A percentile compares a stretch with the other conserved stretches of the same genome.
Conservation (phyloP, 2,888 invertebrate genomes). For the Pollenia amentaria region DNA sequence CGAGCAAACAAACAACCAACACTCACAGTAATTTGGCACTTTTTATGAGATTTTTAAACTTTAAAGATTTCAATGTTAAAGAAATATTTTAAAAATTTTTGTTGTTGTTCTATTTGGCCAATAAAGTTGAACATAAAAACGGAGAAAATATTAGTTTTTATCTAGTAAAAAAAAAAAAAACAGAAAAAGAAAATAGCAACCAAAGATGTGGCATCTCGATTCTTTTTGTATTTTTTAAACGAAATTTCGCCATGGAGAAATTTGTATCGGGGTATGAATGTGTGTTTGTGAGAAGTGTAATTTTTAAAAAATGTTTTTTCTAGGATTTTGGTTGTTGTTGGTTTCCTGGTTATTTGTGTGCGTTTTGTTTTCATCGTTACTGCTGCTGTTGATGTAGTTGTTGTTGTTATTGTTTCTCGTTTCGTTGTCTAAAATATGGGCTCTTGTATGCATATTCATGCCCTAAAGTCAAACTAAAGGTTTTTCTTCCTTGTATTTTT, state of each 20-base stretch:
- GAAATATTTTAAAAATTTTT: constrained; percentile 23
- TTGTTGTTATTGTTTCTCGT: constrained; percentile 52
- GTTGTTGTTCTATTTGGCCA: constrained; percentile 23
- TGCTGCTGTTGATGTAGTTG: constrained; percentile 30
- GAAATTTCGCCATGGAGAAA: constrained; percentile 6
- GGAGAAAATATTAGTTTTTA: constrained; percentile 48
- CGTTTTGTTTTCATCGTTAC: constrained; percentile 45
- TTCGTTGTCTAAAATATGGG: constrained; percentile 67
- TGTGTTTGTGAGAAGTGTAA: constrained; percentile 6
- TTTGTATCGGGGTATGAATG: neutral
- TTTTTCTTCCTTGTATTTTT: constrained; percentile 49
- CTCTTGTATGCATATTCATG: constrained; percentile 72
- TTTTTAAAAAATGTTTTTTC: constrained; percentile 32
- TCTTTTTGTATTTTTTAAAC: constrained; percentile 20
- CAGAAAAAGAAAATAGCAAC: neutral
- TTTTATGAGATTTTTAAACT: constrained; percentile 47
- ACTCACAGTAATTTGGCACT: constrained; percentile 70
- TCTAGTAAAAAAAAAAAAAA: constrained; percentile 12
- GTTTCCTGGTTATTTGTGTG: constrained; percentile 61
- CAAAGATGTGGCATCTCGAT: constrained; percentile 57
- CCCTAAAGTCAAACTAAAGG: constrained; percentile 70
- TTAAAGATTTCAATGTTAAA: constrained; percentile 56
- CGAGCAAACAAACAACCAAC: constrained; percentile 21
- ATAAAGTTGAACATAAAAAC: constrained; percentile 43
- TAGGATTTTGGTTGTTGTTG: constrained; percentile 31